Evolutionary conservation across 2,113 vertebrate genomes (phyloP).

Genomic region (Pseudorhombus dupliciocellatus): DNA sequence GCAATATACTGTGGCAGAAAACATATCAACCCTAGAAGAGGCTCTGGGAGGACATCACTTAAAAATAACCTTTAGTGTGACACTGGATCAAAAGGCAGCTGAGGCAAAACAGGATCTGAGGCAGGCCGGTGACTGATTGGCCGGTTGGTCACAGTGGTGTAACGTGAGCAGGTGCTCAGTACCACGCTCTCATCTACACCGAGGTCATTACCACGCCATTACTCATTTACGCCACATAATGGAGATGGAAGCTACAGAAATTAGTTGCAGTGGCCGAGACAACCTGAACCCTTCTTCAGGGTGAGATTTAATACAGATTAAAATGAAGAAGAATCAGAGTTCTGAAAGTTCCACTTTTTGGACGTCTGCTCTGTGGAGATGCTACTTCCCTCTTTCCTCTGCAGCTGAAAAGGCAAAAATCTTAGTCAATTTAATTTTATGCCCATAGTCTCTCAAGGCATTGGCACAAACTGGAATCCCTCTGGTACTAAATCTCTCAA

Average conservation of each 20-base stretch:
- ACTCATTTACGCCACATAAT: constrained; percentile 59
- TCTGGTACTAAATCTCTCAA: not conserved
- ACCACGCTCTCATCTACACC: constrained; percentile 58
- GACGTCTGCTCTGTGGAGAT: not conserved
- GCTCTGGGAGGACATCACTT: constrained; percentile 3
- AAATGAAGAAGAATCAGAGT: not conserved
- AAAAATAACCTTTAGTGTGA: constrained; percentile 33
- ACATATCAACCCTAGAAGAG: not conserved
- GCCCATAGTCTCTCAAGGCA: constrained; percentile 3
- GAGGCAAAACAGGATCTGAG: constrained; percentile 30
- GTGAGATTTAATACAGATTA: constrained; percentile 1
- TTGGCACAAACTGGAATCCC: constrained; percentile 31
- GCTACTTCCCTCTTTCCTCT: not conserved
- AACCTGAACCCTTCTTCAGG: constrained; percentile 19
- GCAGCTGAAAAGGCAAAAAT: not conserved
- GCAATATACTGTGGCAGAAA: not conserved
- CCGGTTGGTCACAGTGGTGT: constrained; percentile 39
- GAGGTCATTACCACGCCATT: constrained; percentile 60
- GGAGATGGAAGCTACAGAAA: constrained; percentile 47
- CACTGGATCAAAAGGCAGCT: constrained; percentile 30
- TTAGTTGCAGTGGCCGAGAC: constrained; percentile 33
- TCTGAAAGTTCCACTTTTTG: not conserved
- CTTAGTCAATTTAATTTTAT: constrained; percentile 7
- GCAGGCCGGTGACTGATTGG: constrained; percentile 62
- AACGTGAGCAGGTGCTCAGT: constrained; percentile 64